phyloP scores from a whole-genome alignment of 2,113 vertebrate genomes.

The Protobothrops mucrosquamatus region DNA sequence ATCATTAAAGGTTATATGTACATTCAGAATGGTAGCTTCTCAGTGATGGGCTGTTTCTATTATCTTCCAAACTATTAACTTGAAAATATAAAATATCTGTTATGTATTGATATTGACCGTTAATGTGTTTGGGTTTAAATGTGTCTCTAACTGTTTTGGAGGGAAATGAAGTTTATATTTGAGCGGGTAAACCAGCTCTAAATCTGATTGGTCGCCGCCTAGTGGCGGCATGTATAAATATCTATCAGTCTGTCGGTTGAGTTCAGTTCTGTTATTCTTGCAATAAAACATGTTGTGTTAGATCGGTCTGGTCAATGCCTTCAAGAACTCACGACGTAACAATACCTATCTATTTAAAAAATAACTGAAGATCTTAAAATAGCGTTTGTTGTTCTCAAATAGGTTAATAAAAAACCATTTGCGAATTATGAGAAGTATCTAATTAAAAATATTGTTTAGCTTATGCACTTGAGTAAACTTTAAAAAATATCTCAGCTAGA shows the following conservation, averaged over 20 bases:
- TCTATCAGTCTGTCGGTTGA: no score
- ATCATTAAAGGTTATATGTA: not conserved
- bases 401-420: not conserved
- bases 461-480: not conserved
- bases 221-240: no score
- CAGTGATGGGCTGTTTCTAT: not conserved
- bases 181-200: no score
- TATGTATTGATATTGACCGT: no score
- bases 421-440: not conserved
- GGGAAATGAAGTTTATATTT: no score
- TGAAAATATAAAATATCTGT: not conserved
- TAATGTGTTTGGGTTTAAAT: no score
- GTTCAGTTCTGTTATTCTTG: no score
- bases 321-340: no score
- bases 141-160: no score
- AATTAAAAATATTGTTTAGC: not conserved
- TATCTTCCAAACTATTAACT: not conserved
- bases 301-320: no score
- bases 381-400: not conserved
- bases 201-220: no score
- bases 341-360: not conserved
- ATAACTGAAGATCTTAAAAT: not conserved
- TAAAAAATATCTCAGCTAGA: not conserved
- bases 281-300: no score
- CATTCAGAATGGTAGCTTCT: not conserved